phyloP scores from a whole-genome alignment of 1,140 invertebrate species.

The Drosophila insularis region DNA sequence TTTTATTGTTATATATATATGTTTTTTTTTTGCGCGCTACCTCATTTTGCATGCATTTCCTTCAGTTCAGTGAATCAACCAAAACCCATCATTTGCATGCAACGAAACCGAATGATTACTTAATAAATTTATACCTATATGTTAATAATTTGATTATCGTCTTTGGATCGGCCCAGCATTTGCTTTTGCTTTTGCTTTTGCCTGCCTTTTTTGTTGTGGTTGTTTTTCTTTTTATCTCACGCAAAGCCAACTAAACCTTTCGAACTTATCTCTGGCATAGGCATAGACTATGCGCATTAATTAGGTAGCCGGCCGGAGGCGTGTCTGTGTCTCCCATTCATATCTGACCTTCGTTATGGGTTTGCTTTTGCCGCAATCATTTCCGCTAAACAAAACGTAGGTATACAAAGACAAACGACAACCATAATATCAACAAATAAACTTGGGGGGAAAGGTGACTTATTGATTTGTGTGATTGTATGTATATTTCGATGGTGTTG shows the following conservation, averaged over 20 bases:
- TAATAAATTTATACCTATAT: slow-evolving; percentile 66
- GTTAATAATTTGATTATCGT: slow-evolving; percentile 55
- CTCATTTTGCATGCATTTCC: slow-evolving; percentile 46
- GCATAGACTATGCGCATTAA: background rate
- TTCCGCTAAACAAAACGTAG: background rate
- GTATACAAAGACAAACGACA: background rate
- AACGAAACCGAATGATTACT: slow-evolving; percentile 61
- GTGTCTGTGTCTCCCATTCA: slow-evolving; percentile 5
- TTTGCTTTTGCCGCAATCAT: background rate
- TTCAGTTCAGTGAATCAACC: slow-evolving; percentile 9
- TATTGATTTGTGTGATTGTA: background rate
- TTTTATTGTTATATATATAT: slow-evolving; percentile 6
- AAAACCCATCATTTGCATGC: slow-evolving; percentile 48
- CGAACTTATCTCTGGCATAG: background rate
- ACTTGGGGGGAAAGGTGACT: background rate
- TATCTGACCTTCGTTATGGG: slow-evolving; percentile 6
- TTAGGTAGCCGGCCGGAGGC: slow-evolving; percentile 7
- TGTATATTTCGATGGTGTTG: background rate
- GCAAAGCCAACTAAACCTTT: background rate
- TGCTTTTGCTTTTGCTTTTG: too few relatives aligned
- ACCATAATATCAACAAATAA: background rate
- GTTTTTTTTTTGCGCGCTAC: slow-evolving; percentile 21
- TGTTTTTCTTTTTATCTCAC: background rate
- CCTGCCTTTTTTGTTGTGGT: background rate
- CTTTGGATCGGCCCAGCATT: background rate